Base-by-base conservation (phyloP, 2,797 vertebrate species). In the Sebastiscus tertius region DNA sequence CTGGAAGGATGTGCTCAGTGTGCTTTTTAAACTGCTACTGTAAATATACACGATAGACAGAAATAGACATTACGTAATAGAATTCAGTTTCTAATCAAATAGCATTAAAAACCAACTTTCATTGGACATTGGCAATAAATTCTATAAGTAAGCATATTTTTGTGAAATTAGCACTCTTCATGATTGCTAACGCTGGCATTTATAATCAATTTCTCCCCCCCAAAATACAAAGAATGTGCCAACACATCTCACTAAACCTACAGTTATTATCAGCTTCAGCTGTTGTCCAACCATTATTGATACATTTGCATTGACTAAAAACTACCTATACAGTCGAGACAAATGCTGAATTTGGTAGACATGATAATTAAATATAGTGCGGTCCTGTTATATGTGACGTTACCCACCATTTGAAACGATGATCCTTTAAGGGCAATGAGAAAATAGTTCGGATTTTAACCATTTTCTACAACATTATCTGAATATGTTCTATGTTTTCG, bases 191-290 rank as follows among this genome's bases (percentile, higher is more conserved):
- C 46, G 34, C 18, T 4, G 10, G 4, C 16, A 59, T 26, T 36
- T 3, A 11, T 18, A 27, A 4, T 56, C 34, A 42, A 18, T 61
- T 8, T 36, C 11, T 4, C 1, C 20, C 9, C 4, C 2, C 20
- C n/a, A 33, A 49, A 59, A 59, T 20, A 24, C 4, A 54, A n/a
- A 61, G 0, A 16, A 4, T 16, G 8, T 27, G 0, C 27, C n/a
- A 49, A 8, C 77, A 80, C 70, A 83, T 79, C 77, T 78, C 82
- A 67, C 36, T 74, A 20, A 80, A 84, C 70, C 64, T 58, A 64
- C 39, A 14, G 52, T 74, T 81, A 58, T 69, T 68, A 59, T 77
- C 31, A 71, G 33, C 77, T 56, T 62, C 36, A 71, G 29, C 22
- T 63, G 55, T 62, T 36, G 24, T 70, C 69, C 46, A 69, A 8